Conservation (phyloP, 2,797 vertebrate species). For the Paedocypris micromegethes region DNA sequence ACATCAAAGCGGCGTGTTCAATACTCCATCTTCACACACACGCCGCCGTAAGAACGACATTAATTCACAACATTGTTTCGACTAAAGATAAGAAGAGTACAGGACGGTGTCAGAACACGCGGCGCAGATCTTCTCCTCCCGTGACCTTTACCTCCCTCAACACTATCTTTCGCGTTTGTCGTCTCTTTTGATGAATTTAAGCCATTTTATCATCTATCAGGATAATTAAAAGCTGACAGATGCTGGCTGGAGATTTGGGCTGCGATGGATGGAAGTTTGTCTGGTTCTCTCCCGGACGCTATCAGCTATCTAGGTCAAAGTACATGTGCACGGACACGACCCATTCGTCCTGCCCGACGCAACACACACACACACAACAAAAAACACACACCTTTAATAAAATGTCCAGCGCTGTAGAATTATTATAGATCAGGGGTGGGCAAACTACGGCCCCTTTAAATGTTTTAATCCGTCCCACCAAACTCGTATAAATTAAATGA, state of each 20-base stretch:
- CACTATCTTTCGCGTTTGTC: conserved; percentile 1
- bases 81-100: no score
- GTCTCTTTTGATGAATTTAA: background rate
- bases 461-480: no score
- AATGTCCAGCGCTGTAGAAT: background rate
- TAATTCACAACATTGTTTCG: no score
- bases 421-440: background rate
- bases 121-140: no score
- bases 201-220: conserved; percentile 12
- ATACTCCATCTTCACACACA: no score
- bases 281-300: conserved; percentile 23
- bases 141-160: background rate
- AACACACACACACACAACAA: conserved; percentile 1
- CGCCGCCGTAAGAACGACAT: no score
- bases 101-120: no score
- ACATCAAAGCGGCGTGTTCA: no score
- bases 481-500: no score
- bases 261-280: conserved; percentile 19
- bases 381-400: conserved; percentile 9
- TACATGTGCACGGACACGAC: conserved; percentile 15
- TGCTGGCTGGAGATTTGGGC: conserved; percentile 15
- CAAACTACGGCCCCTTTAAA: no score
- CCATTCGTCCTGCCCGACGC: conserved; percentile 9
- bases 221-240: conserved; percentile 27
- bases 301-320: conserved; percentile 37